phyloP scores from a whole-genome alignment of 1,140 invertebrate species.

The Capitella teleta region DNA sequence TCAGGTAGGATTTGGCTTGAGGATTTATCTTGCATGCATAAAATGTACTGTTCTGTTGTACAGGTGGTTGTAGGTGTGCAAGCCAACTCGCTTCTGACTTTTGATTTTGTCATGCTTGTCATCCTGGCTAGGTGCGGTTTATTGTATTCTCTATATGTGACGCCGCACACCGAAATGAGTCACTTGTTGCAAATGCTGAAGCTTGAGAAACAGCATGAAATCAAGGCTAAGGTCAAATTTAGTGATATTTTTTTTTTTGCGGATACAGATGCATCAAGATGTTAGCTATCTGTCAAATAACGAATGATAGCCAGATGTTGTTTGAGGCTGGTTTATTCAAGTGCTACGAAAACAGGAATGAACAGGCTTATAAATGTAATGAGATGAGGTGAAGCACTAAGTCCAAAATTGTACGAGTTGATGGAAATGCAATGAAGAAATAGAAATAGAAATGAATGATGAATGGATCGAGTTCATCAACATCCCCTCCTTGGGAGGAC shows the following conservation, averaged over 20 bases:
- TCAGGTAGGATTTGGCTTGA: constrained; percentile 25
- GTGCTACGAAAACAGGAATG: too few relatives aligned
- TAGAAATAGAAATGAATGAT: too few relatives aligned
- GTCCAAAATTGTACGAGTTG: too few relatives aligned
- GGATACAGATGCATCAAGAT: background rate
- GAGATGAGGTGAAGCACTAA: too few relatives aligned
- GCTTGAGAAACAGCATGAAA: background rate
- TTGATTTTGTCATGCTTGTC: constrained; percentile 68
- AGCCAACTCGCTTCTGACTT: constrained; percentile 63
- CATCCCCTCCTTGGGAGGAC: too few relatives aligned
- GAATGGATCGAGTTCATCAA: too few relatives aligned
- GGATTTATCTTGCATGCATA: background rate
- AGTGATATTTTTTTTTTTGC: background rate
- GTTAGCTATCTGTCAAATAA: background rate
- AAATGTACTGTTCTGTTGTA: background rate
- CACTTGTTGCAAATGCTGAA: background rate
- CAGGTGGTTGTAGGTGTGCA: constrained; percentile 69
- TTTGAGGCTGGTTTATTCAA: too few relatives aligned
- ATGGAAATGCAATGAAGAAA: too few relatives aligned
- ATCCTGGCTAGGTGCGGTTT: constrained; percentile 60
- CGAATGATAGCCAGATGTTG: background rate
- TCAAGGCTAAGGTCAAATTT: background rate
- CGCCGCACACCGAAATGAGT: too few relatives aligned
- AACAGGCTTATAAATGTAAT: too few relatives aligned
- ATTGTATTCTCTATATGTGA: too few relatives aligned